phyloP scores from a whole-genome alignment of 2,113 vertebrate species.

The human (Homo sapiens) region DNA sequence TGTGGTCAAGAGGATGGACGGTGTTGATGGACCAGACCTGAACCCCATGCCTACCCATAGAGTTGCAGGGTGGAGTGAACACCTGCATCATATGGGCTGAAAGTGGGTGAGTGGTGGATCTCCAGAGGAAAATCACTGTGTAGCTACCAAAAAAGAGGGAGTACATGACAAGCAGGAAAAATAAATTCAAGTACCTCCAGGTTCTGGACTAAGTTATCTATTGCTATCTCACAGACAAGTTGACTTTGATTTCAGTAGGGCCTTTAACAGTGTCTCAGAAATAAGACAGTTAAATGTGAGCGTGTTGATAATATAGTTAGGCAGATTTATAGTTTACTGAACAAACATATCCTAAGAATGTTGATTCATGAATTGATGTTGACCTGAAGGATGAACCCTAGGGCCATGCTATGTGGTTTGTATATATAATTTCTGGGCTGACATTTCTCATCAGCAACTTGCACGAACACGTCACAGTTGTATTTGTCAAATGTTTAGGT shows the following conservation, averaged over 20 bases:
- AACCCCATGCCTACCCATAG: neutral
- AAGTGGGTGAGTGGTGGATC: neutral
- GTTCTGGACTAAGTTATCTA: neutral
- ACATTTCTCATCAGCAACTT: neutral
- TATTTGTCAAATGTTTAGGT: constrained; percentile 3
- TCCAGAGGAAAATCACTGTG: neutral
- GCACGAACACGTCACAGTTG: neutral
- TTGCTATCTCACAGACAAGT: neutral
- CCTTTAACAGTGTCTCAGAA: neutral
- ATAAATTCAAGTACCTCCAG: neutral
- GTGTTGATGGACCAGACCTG: neutral
- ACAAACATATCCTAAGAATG: neutral
- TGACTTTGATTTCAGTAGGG: neutral
- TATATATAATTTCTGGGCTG: neutral
- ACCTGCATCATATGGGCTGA: neutral
- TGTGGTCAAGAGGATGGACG: neutral
- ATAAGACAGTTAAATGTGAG: neutral
- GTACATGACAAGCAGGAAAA: neutral
- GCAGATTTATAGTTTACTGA: constrained; percentile 28
- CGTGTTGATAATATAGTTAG: neutral
- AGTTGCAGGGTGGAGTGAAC: neutral
- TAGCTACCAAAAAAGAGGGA: neutral
- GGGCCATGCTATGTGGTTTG: neutral
- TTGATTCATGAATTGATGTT: constrained; percentile 28
- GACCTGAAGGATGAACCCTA: neutral